Conservation (phyloP, 2,113 vertebrate genomes). For the Aramus guarauna region DNA sequence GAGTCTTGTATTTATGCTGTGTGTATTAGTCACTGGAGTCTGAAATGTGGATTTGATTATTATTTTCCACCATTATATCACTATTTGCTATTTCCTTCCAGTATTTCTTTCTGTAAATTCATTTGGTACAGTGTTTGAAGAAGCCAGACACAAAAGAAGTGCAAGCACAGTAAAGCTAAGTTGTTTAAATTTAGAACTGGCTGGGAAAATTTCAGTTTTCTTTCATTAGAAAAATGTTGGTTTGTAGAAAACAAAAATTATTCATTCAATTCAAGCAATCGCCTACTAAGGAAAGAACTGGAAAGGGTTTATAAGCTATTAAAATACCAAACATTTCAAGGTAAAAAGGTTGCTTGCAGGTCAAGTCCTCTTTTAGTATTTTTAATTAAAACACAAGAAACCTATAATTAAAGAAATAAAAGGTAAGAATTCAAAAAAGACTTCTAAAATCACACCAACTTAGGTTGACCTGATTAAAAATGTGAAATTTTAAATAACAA, state of each 20-base stretch:
- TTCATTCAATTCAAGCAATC: background rate
- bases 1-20: background rate
- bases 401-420: background rate
- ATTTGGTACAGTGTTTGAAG: conserved; percentile 22
- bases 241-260: conserved; percentile 33
- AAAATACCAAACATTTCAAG: background rate
- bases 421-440: background rate
- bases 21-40: background rate
- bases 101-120: conserved; percentile 30
- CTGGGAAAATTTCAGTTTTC: conserved; percentile 11
- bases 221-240: conserved; percentile 20
- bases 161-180: conserved; percentile 35
- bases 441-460: background rate
- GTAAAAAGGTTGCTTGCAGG: background rate
- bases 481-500: background rate
- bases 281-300: background rate
- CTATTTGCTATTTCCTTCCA: conserved; percentile 7
- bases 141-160: conserved; percentile 20
- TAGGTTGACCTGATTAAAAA: background rate
- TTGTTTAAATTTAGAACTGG: conserved; percentile 41
- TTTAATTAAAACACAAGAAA: background rate
- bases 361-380: background rate
- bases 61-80: conserved; percentile 1
- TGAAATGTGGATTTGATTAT: background rate
- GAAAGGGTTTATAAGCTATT: background rate